phyloP scores from a whole-genome alignment of 2,113 vertebrate genomes.

The Trochalopteron elliotii region DNA sequence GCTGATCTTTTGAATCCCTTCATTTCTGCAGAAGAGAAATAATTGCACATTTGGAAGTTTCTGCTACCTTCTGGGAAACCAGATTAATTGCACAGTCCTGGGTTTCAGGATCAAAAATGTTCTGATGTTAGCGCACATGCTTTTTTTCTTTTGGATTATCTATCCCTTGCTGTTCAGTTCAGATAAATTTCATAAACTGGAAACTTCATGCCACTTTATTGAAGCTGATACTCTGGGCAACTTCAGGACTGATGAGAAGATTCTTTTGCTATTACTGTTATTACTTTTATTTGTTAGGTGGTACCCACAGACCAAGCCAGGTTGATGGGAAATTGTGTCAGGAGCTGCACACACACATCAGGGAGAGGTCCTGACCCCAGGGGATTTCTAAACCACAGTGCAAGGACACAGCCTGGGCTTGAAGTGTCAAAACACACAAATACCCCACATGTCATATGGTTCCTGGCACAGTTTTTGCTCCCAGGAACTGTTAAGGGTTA shows the following conservation, averaged over 20 bases:
- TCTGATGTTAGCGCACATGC: not conserved
- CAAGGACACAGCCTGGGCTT: not conserved
- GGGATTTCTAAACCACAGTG: not conserved
- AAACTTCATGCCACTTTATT: not conserved
- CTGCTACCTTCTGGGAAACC: conserved; percentile 29
- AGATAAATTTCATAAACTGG: not conserved
- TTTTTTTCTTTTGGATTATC: not conserved
- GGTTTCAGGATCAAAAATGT: conserved; percentile 25
- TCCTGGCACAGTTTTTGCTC: not conserved
- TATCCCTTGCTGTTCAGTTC: not conserved
- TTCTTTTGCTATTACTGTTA: not conserved
- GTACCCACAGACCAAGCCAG: not conserved
- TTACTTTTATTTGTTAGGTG: not conserved
- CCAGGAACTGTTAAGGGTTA: not conserved
- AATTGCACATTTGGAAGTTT: conserved; percentile 53
- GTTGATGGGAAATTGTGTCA: not conserved
- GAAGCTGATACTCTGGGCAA: not conserved
- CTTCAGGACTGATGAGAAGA: not conserved
- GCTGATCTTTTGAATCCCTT: conserved; percentile 23
- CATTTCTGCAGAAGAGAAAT: conserved; percentile 44
- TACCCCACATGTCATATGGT: fast-evolving
- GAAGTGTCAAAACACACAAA: not conserved
- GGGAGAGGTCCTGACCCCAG: not conserved
- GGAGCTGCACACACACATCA: not conserved
- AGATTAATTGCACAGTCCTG: conserved; percentile 39